Percentiles rank a stretch among this genome's conserved stretches.
Evolutionary conservation across 2,113 vertebrate species (phyloP).

Genomic region (Thermophis baileyi): DNA sequence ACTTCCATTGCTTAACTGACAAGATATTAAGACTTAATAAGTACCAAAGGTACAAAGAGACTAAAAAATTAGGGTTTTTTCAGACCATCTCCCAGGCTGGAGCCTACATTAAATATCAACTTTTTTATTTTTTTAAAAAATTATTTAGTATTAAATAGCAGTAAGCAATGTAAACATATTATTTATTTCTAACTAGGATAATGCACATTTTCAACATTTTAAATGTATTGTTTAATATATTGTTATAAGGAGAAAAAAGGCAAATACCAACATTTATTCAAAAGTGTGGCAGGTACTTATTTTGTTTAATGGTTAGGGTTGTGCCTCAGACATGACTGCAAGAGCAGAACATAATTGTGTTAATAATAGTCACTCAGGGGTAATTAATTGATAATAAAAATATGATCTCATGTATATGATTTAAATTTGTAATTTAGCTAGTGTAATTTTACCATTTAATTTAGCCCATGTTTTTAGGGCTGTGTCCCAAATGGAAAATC

Average conservation of each 20-base stretch:
- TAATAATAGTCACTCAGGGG: neutral
- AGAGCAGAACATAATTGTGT: neutral
- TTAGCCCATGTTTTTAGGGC: conserved; percentile 31
- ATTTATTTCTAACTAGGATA: neutral
- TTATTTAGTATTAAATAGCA: neutral
- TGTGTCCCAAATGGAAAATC: neutral
- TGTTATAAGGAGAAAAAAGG: neutral
- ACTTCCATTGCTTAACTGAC: neutral
- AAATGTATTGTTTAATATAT: neutral
- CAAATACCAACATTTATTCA: neutral
- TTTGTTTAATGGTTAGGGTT: neutral
- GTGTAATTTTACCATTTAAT: neutral
- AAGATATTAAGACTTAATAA: neutral
- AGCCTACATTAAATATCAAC: neutral
- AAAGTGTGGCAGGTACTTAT: neutral
- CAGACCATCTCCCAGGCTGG: neutral
- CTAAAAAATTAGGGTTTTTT: neutral
- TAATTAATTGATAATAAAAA: conserved; percentile 9
- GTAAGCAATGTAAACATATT: neutral
- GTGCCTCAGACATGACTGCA: neutral
- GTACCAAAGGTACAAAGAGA: neutral
- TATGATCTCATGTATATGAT: neutral
- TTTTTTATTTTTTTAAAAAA: neutral
- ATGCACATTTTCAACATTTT: neutral
- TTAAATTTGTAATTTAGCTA: conserved; percentile 30